Conservation (phyloP, 2,113 vertebrate species). For the Crotalus viridis region DNA sequence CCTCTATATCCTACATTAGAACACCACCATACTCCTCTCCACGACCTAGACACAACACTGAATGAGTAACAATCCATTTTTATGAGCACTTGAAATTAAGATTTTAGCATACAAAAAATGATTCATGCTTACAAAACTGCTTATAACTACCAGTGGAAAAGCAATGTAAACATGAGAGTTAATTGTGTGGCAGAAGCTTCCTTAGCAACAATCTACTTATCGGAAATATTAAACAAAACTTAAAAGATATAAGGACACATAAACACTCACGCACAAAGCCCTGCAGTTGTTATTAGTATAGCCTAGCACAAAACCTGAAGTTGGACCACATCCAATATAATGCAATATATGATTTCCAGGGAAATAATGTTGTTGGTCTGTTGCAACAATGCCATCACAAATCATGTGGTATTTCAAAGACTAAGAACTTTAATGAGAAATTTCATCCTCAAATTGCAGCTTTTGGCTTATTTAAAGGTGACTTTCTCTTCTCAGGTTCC, state of each 20-base stretch:
- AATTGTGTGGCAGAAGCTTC: not conserved
- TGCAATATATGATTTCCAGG: not conserved
- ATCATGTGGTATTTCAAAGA: not conserved
- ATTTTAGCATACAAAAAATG: not conserved
- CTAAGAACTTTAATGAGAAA: not conserved
- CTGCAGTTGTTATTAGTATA: not conserved
- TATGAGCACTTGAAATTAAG: not conserved
- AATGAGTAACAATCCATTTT: not conserved
- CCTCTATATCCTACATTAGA: not conserved
- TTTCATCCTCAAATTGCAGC: not conserved
- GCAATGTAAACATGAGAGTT: not conserved
- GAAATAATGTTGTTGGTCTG: not conserved
- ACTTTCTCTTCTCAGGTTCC: not conserved
- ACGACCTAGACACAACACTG: not conserved
- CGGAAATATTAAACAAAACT: not conserved
- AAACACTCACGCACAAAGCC: not conserved
- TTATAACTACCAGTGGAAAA: not conserved
- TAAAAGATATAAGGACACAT: not conserved
- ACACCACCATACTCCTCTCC: not conserved
- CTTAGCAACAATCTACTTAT: not conserved
- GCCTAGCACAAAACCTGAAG: not conserved
- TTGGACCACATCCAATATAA: not conserved
- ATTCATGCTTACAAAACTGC: not conserved
- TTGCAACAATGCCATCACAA: not conserved
- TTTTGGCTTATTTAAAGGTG: not conserved